Evolutionary conservation across 2,888 invertebrate genomes (phyloP).

Genomic region (Heliconius aoede): DNA sequence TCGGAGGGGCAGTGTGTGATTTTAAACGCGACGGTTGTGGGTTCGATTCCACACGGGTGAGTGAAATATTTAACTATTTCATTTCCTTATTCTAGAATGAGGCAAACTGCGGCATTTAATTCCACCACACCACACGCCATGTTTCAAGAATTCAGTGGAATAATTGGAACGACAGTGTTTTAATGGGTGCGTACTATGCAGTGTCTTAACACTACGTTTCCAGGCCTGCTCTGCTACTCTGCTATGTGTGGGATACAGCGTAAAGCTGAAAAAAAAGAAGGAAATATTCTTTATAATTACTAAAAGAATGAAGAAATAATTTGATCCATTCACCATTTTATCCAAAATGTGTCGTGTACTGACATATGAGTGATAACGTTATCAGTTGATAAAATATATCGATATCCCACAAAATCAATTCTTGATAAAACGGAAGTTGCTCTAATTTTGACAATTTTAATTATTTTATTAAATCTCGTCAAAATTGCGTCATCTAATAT

Average conservation of each 20-base stretch:
- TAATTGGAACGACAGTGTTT: too few species aligned
- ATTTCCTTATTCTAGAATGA: too few species aligned
- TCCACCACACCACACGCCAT: too few species aligned
- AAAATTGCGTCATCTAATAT: too few species aligned
- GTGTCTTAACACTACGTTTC: neutral
- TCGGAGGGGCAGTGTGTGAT: too few species aligned
- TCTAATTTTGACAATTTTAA: constrained; percentile 3
- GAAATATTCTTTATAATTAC: neutral
- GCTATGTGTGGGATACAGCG: neutral
- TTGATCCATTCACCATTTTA: constrained; percentile 15
- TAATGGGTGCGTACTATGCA: too few species aligned
- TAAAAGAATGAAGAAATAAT: neutral
- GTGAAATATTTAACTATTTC: too few species aligned
- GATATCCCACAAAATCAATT: constrained; percentile 23
- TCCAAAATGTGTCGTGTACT: constrained; percentile 24
- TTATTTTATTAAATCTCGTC: neutral
- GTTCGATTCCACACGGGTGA: too few species aligned
- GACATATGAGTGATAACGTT: constrained; percentile 17
- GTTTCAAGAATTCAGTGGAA: too few species aligned
- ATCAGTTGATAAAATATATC: constrained; percentile 21
- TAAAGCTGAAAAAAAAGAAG: neutral
- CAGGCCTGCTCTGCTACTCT: neutral
- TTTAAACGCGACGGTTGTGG: too few species aligned
- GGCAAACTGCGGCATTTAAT: too few species aligned
- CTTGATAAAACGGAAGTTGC: constrained; percentile 19